Conservation (phyloP, 1,140 invertebrate genomes). For the Solen grandis region DNA sequence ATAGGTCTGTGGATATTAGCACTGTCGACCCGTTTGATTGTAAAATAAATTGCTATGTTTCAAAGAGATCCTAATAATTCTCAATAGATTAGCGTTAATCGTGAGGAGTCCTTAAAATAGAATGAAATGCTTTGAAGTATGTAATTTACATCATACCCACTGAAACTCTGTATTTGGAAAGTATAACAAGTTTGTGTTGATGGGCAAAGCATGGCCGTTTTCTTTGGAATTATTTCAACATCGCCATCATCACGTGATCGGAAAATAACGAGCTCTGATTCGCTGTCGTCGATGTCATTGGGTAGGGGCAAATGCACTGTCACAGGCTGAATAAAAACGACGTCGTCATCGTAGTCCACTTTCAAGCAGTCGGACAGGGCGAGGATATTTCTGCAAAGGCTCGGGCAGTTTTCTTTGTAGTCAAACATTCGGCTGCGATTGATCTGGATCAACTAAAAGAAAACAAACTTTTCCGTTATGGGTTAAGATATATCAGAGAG, state of each 20-base stretch:
- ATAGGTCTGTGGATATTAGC: too few species aligned
- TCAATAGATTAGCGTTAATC: too few species aligned
- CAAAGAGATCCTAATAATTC: too few species aligned
- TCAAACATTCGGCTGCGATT: slow-evolving; percentile 62
- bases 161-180: slow-evolving; percentile 59
- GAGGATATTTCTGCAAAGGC: slow-evolving; percentile 52
- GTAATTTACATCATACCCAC: slow-evolving; percentile 50
- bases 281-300: slow-evolving; percentile 61
- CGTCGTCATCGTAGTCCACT: slow-evolving; percentile 58
- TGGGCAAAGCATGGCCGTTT: slow-evolving; percentile 58
- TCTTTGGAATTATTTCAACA: slow-evolving; percentile 47
- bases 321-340: slow-evolving; percentile 42
- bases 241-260: slow-evolving; percentile 51
- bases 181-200: slow-evolving; percentile 63
- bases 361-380: slow-evolving; percentile 59
- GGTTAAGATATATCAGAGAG: too few species aligned
- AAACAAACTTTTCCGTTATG: too few species aligned
- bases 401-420: slow-evolving; percentile 62
- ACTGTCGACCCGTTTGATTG: too few species aligned
- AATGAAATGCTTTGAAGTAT: too few species aligned
- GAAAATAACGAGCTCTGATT: slow-evolving; percentile 63
- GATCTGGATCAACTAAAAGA: slow-evolving; percentile 58
- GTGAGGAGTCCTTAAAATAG: too few species aligned
- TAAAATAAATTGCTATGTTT: too few species aligned
- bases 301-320: slow-evolving; percentile 59